Conservation (phyloP, 2,888 invertebrate genomes). For the Fissipunctia ypsillon region DNA sequence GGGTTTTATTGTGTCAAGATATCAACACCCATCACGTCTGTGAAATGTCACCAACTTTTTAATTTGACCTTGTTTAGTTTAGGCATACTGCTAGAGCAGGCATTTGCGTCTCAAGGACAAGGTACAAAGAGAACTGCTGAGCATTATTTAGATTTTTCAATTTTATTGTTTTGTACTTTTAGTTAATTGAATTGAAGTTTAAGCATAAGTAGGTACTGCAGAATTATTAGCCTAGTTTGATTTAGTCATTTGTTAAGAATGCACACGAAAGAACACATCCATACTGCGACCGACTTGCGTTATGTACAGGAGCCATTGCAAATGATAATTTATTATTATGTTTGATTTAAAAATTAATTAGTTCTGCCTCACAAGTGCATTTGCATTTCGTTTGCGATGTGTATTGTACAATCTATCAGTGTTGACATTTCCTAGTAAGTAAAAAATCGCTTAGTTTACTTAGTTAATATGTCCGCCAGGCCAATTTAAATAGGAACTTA, state of each 20-base stretch:
- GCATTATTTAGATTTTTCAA: neutral
- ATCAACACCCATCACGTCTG: neutral
- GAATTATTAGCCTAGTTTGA: neutral
- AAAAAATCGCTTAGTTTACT: neutral
- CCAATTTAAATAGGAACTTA: neutral
- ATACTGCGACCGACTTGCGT: neutral
- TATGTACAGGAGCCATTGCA: slow-evolving; percentile 5
- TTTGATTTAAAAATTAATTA: slow-evolving; percentile 7
- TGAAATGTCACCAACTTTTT: neutral
- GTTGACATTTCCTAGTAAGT: neutral
- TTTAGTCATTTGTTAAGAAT: neutral
- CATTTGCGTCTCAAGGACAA: neutral
- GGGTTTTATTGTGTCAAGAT: neutral
- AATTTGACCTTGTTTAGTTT: neutral
- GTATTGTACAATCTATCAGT: neutral
- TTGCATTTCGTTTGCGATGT: neutral
- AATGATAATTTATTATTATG: slow-evolving; percentile 1
- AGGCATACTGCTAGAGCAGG: neutral
- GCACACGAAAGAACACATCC: neutral
- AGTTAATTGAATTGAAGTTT: neutral
- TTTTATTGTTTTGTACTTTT: neutral
- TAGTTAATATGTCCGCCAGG: neutral
- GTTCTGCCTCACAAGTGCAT: neutral
- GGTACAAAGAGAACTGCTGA: neutral
- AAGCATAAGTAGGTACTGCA: neutral